Evolutionary conservation across 2,888 invertebrate species (phyloP).

Genomic region (Margaritifera margaritifera): DNA sequence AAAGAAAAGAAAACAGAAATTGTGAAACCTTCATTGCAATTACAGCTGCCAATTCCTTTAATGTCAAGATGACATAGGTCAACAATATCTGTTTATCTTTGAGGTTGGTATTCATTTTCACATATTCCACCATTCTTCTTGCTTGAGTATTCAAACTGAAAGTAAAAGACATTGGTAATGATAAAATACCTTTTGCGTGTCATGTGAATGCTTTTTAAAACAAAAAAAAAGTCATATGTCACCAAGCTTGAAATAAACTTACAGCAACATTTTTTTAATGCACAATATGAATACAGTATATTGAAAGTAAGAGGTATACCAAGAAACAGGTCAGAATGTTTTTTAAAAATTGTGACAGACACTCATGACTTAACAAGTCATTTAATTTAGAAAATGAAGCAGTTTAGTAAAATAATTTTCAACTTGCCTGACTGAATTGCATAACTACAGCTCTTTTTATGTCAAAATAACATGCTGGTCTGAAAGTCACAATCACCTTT

Average conservation of each 20-base stretch:
- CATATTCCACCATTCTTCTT: constrained; percentile 24
- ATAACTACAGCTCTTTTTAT: too few relatives aligned
- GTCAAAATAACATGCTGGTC: too few relatives aligned
- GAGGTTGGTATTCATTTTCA: constrained; percentile 23
- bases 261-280: constrained; percentile 1
- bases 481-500: too few relatives aligned
- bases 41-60: constrained; percentile 52
- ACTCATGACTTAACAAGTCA: too few relatives aligned
- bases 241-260: constrained; percentile 3
- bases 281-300: too few relatives aligned
- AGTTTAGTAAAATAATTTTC: too few relatives aligned
- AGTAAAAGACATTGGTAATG: background rate
- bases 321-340: too few relatives aligned
- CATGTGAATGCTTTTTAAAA: constrained; percentile 1
- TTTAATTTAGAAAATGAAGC: too few relatives aligned
- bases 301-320: too few relatives aligned
- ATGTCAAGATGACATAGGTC: constrained; percentile 44
- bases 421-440: too few relatives aligned
- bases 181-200: background rate
- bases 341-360: too few relatives aligned
- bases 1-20: background rate
- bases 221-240: background rate
- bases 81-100: constrained; percentile 31
- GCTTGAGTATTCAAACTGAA: constrained; percentile 28
- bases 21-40: constrained; percentile 54